phyloP scores from a whole-genome alignment of 2,797 vertebrate genomes.

The Chaetophractus vellerosus region DNA sequence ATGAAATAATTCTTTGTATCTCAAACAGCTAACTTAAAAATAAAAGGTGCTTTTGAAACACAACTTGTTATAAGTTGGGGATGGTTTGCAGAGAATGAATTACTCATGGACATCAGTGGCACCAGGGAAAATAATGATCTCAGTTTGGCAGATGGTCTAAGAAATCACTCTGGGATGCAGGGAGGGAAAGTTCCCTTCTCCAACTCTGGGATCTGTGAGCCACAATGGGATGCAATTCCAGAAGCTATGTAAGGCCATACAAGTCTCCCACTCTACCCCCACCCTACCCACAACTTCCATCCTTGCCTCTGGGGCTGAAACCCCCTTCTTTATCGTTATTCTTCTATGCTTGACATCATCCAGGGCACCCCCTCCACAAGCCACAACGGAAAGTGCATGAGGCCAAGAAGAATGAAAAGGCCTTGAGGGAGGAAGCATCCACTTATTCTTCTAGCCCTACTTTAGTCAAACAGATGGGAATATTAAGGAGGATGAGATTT shows the following conservation, averaged over 20 bases:
- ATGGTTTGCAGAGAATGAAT: neutral
- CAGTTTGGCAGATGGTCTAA: neutral
- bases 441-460: neutral
- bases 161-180: neutral
- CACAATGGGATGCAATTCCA: neutral
- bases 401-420: neutral
- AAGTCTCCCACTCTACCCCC: too few species aligned
- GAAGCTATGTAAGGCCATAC: too few species aligned
- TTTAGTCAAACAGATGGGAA: accelerated
- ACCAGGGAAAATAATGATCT: neutral
- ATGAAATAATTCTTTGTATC: neutral
- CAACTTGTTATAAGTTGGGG: neutral
- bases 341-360: accelerated
- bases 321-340: neutral
- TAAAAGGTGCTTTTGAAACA: neutral
- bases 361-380: accelerated
- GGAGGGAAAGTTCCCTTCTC: neutral
- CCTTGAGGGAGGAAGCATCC: neutral
- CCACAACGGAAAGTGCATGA: accelerated
- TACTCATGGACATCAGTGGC: neutral
- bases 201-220: neutral
- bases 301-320: neutral
- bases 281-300: neutral
- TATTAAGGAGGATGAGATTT: accelerated
- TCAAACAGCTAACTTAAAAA: neutral